Evolutionary conservation across 2,797 vertebrate species (phyloP).

Genomic region (Lithobates sylvaticus): DNA sequence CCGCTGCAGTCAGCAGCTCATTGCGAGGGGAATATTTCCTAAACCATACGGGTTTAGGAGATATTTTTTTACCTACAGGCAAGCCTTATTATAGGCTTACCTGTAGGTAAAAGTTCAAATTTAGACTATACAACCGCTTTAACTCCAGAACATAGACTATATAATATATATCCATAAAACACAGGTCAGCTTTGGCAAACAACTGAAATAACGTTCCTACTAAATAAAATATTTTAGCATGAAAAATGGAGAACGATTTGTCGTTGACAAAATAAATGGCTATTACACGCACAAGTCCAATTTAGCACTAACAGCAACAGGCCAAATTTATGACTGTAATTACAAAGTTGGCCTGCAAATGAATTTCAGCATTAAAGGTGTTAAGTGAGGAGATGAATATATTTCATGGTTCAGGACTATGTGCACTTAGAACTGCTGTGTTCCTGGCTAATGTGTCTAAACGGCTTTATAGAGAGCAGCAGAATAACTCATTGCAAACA

Average conservation of each 20-base stretch:
- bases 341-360: not conserved
- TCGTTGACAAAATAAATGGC: not conserved
- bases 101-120: no score
- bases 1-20: no score
- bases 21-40: no score
- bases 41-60: no score
- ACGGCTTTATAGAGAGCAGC: not conserved
- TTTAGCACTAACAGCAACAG: not conserved
- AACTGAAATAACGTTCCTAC: not conserved
- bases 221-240: slow-evolving; percentile 24
- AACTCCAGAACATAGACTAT: no score
- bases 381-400: not conserved
- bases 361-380: not conserved
- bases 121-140: no score
- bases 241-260: slow-evolving; percentile 11
- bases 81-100: no score
- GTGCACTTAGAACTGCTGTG: not conserved
- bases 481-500: not conserved
- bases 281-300: slow-evolving; percentile 16
- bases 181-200: not conserved
- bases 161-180: not conserved
- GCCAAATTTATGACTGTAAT: slow-evolving; percentile 2
- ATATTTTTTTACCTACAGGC: no score
- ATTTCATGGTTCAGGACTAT: not conserved
- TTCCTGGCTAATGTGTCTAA: not conserved